These are phyloP conservation scores for Halictus ligatus DNA, from an alignment of 2,888 invertebrate species.

Conservation along the genomic window DNA sequence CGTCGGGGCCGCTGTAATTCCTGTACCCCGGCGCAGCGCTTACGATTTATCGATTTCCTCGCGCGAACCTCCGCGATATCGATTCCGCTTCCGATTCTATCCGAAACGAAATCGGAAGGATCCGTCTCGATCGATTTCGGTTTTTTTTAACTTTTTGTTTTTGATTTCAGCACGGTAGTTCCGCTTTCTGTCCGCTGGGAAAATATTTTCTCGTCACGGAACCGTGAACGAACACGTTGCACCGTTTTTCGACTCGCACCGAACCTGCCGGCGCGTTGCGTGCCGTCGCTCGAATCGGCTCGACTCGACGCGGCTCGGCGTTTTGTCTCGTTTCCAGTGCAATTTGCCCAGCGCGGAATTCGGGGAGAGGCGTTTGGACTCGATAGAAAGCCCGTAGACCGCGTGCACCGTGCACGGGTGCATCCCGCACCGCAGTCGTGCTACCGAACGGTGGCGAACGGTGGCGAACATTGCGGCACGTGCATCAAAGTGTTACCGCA, in stretches of 20 bases:
- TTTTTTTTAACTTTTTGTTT: background rate
- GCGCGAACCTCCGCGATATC: background rate
- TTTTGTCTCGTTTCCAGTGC: background rate
- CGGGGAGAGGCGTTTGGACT: background rate
- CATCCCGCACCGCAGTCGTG: background rate
- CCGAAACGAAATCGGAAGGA: background rate
- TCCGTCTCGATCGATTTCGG: background rate
- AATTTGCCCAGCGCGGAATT: background rate
- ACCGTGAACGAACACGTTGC: background rate
- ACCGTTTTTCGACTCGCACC: background rate
- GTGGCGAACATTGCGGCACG: background rate
- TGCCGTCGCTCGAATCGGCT: background rate
- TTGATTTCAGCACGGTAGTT: background rate
- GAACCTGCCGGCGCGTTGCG: background rate
- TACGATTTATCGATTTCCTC: background rate
- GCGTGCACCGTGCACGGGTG: background rate
- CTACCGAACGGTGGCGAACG: background rate
- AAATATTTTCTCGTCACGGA: background rate
- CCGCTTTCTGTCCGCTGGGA: background rate
- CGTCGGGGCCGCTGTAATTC: background rate
- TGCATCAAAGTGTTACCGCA: slow-evolving; percentile 27
- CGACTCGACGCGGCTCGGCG: background rate
- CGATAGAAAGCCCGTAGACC: slow-evolving; percentile 12
- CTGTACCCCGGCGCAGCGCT: background rate
- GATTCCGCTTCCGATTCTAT: background rate